Evolutionary conservation across 2,797 vertebrate species (phyloP).

Genomic region (Rhinoraja longicauda): DNA sequence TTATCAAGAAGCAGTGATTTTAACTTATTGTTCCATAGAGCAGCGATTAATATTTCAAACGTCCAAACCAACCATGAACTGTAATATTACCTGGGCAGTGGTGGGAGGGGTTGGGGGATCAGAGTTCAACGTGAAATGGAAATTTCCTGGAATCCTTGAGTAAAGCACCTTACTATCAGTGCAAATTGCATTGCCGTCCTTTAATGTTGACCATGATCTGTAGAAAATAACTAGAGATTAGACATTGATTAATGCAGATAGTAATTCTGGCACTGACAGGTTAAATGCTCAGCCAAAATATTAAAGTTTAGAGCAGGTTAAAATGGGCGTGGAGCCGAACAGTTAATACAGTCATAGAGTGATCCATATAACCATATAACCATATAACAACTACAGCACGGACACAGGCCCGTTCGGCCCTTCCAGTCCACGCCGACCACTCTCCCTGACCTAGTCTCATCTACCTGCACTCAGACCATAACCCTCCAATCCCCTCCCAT

Average conservation of each 20-base stretch:
- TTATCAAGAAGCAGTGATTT: background rate
- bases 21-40: background rate
- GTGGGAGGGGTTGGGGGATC: too few relatives aligned
- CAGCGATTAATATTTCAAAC: background rate
- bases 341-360: too few relatives aligned
- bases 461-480: too few relatives aligned
- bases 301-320: background rate
- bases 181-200: constrained; percentile 6
- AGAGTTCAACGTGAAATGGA: background rate
- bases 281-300: background rate
- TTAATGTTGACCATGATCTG: constrained; percentile 30
- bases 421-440: too few relatives aligned
- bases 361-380: too few relatives aligned
- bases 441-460: too few relatives aligned
- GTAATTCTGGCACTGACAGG: background rate
- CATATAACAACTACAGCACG: too few relatives aligned
- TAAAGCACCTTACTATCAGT: constrained; percentile 23
- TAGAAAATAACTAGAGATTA: constrained; percentile 12
- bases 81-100: background rate
- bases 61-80: background rate
- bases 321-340: background rate
- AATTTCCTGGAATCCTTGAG: constrained; percentile 13
- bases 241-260: background rate
- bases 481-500: too few relatives aligned
- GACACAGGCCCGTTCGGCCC: too few relatives aligned